Conservation (phyloP, 2,797 vertebrate species). For the Anguilla megastoma region DNA sequence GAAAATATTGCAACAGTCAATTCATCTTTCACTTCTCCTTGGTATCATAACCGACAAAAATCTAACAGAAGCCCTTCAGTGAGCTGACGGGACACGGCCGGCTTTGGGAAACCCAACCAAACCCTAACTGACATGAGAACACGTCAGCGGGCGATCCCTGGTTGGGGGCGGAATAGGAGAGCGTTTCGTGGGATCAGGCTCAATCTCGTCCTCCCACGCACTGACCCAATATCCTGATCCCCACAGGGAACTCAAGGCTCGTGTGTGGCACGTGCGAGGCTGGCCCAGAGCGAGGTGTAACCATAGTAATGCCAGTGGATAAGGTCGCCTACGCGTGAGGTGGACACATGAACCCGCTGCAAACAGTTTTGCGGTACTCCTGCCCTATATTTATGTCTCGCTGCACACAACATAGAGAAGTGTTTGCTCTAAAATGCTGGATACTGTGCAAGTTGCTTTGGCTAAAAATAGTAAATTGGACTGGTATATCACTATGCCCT, state of each 20-base stretch:
- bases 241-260: neutral
- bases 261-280: neutral
- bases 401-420: neutral
- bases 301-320: neutral
- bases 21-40: neutral
- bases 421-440: neutral
- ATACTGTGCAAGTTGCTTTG: neutral
- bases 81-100: neutral
- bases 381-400: neutral
- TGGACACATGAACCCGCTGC: neutral
- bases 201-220: neutral
- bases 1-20: neutral
- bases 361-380: neutral
- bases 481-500: neutral
- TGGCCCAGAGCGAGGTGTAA: neutral
- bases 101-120: neutral
- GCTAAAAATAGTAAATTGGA: neutral
- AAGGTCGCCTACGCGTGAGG: neutral
- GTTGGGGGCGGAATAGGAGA: neutral
- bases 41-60: neutral
- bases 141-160: neutral
- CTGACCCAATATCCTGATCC: neutral
- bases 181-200: neutral
- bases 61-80: neutral
- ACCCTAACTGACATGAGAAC: neutral